phyloP scores from a whole-genome alignment of 2,888 invertebrate genomes.

The Tiliacea aurago region DNA sequence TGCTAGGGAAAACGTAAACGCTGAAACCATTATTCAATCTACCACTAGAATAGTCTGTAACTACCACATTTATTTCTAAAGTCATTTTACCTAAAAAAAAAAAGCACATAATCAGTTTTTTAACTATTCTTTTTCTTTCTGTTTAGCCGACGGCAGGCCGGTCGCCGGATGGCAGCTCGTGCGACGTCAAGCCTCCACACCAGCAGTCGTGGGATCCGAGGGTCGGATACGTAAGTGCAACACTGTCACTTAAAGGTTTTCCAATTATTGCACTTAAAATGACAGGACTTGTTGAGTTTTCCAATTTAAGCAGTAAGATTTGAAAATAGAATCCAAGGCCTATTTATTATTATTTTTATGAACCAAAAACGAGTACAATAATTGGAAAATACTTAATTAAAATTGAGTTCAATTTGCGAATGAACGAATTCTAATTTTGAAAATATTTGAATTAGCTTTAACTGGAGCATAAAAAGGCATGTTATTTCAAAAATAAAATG shows the following conservation, averaged over 20 bases:
- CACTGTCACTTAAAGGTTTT: slow-evolving; percentile 29
- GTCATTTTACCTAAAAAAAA: neutral
- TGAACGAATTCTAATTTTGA: slow-evolving; percentile 10
- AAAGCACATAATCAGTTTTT: neutral
- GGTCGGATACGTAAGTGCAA: slow-evolving; percentile 87
- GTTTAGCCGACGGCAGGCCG: slow-evolving; percentile 86
- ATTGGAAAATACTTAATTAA: slow-evolving; percentile 41
- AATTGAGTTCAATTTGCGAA: slow-evolving; percentile 14
- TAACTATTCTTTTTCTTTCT: slow-evolving; percentile 34
- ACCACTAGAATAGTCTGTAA: neutral
- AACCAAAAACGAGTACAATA: slow-evolving; percentile 14
- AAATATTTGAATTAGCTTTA: slow-evolving; percentile 13
- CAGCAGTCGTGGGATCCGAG: slow-evolving; percentile 89
- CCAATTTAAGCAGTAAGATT: neutral
- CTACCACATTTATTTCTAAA: neutral
- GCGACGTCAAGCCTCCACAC: slow-evolving; percentile 87
- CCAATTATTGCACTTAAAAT: slow-evolving; percentile 54
- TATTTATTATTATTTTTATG: neutral
- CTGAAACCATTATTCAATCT: neutral
- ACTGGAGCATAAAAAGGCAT: slow-evolving; percentile 15
- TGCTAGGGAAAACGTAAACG: neutral
- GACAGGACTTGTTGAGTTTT: neutral
- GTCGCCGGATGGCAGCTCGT: slow-evolving; percentile 87
- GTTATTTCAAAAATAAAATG: slow-evolving; percentile 18
- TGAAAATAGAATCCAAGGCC: neutral